These are phyloP conservation scores for Hoplostethus mediterraneus DNA, from an alignment of 2,797 vertebrate species.

Conservation along the genomic window DNA sequence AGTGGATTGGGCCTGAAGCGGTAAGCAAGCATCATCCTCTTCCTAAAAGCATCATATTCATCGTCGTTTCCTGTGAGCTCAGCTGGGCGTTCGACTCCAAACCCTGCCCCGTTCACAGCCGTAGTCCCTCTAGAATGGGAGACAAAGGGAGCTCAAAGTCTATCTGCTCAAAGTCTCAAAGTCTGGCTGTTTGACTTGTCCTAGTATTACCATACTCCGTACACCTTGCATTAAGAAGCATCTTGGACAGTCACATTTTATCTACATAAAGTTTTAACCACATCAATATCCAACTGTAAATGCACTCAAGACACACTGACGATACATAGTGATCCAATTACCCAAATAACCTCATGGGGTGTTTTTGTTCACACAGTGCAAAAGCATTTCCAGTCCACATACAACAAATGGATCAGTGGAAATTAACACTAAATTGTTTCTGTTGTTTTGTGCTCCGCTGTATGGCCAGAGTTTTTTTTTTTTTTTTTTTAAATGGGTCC, in stretches of 20 bases:
- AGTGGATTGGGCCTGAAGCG: constrained; percentile 96
- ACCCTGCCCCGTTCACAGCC: constrained; percentile 91
- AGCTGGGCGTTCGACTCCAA: constrained; percentile 94
- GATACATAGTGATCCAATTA: not conserved
- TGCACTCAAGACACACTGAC: not conserved
- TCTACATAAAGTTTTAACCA: not conserved
- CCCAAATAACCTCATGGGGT: too few species aligned
- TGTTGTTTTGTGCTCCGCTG: too few species aligned
- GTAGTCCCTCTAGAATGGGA: constrained; percentile 86
- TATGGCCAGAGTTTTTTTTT: too few species aligned
- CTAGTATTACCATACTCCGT: not conserved
- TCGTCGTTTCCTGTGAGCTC: constrained; percentile 92
- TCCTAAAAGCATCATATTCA: constrained; percentile 96
- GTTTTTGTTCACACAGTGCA: too few species aligned
- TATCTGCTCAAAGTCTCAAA: not conserved
- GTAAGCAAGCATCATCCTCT: constrained; percentile 98
- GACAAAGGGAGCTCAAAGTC: constrained; percentile 4
- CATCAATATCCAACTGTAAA: not conserved
- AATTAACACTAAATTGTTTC: too few species aligned
- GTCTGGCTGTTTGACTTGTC: not conserved
- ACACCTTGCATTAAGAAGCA: not conserved
- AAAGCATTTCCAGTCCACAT: too few species aligned
- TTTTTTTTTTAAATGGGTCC: too few species aligned
- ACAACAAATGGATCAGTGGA: too few species aligned
- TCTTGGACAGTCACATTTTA: not conserved